Conservation (phyloP, 1,140 invertebrate genomes). For the Caenorhabditis elegans region WBcel235 BX284605.5:6131001-6131500, state of each 20-base stretch:
- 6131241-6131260: conserved; percentile 21
- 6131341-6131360: conserved; percentile 21
- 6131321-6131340: conserved; percentile 4
- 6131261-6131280: conserved; percentile 33
- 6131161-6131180: conserved; percentile 20
- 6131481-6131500: conserved; percentile 29
- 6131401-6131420: background rate
- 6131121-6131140: conserved; percentile 20
- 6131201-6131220: conserved; percentile 10
- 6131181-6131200: conserved; percentile 5
- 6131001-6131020: conserved; percentile 47
- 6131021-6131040: conserved; percentile 46
- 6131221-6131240: conserved; percentile 6
- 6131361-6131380: background rate
- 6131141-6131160: conserved; percentile 31
- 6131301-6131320: conserved; percentile 28
- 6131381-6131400: background rate
- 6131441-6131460: background rate
- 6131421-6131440: background rate
- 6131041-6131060: conserved; percentile 45
- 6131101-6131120: background rate
- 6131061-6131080: background rate
- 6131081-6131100: background rate
- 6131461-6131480: background rate
- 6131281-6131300: conserved; percentile 32